Conservation (phyloP, 1,140 invertebrate genomes). For the Heliconius hewitsoni region DNA sequence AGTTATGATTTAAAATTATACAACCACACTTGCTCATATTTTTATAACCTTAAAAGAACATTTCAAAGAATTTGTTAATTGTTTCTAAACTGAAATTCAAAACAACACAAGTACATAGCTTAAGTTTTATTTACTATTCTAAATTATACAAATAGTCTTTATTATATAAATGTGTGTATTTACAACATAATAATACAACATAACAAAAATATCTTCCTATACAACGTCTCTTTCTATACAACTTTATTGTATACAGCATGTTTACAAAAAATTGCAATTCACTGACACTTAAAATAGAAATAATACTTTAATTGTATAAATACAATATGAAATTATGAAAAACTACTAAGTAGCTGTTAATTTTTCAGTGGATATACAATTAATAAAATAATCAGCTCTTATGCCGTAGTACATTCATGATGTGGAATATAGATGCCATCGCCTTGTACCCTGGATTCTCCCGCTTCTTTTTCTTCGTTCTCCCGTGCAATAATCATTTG, state of each 20-base stretch:
- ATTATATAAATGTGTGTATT: background rate
- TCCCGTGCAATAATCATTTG: slow-evolving; percentile 64
- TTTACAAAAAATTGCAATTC: background rate
- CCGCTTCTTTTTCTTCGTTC: slow-evolving; percentile 46
- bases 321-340: background rate
- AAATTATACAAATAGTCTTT: background rate
- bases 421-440: slow-evolving; percentile 58
- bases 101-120: background rate
- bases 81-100: too few relatives aligned
- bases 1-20: too few relatives aligned
- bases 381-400: slow-evolving; percentile 23
- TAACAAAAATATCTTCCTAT: background rate
- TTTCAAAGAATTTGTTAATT: too few relatives aligned
- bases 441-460: slow-evolving; percentile 18
- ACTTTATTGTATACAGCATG: background rate
- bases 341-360: background rate
- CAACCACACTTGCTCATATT: too few relatives aligned
- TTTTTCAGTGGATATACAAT: background rate
- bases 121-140: background rate
- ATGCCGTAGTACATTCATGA: slow-evolving; percentile 60
- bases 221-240: background rate
- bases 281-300: background rate
- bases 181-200: background rate
- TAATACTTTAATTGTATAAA: background rate
- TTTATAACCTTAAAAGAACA: too few relatives aligned